A percentile compares a stretch with the other conserved stretches of the same genome.
phyloP scores from a whole-genome alignment of 2,113 vertebrate genomes.

The Anoura caudifer region DNA sequence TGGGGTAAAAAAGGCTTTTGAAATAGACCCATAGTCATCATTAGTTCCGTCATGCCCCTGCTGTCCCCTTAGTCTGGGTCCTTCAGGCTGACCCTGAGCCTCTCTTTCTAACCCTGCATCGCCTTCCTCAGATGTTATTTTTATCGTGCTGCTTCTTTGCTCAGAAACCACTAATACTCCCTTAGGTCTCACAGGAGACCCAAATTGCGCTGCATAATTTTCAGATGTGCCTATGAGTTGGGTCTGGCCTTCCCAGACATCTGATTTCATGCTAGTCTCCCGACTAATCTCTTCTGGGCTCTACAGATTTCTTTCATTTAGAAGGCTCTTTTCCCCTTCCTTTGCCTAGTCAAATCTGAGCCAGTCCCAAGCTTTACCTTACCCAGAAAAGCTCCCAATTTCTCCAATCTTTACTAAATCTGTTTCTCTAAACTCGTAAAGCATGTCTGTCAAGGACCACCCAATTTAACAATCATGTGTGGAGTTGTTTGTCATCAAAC shows the following conservation, averaged over 20 bases:
- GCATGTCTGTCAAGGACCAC: not conserved
- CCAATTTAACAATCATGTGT: not conserved
- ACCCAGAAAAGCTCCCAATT: not conserved
- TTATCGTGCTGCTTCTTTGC: not conserved
- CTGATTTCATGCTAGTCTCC: not conserved
- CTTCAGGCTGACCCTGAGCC: not conserved
- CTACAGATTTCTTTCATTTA: not conserved
- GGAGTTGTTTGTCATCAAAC: not conserved
- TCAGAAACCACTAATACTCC: conserved; percentile 32
- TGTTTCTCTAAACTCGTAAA: not conserved
- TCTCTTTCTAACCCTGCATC: not conserved
- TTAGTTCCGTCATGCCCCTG: not conserved
- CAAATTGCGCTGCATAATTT: not conserved
- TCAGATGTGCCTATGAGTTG: not conserved
- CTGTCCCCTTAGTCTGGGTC: not conserved
- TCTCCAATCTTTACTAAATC: not conserved
- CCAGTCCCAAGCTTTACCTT: not conserved
- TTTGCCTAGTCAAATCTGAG: not conserved
- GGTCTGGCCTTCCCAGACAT: not conserved
- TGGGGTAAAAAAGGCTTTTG: no score
- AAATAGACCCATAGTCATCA: not conserved
- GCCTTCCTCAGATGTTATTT: conserved; percentile 28
- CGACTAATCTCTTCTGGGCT: not conserved
- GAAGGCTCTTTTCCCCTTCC: not conserved
- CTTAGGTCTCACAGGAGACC: not conserved